Percentiles rank a stretch among this genome's conserved stretches.
Evolutionary conservation across 2,888 invertebrate species (phyloP).

Genomic region (Drosophila kuntzei): DNA sequence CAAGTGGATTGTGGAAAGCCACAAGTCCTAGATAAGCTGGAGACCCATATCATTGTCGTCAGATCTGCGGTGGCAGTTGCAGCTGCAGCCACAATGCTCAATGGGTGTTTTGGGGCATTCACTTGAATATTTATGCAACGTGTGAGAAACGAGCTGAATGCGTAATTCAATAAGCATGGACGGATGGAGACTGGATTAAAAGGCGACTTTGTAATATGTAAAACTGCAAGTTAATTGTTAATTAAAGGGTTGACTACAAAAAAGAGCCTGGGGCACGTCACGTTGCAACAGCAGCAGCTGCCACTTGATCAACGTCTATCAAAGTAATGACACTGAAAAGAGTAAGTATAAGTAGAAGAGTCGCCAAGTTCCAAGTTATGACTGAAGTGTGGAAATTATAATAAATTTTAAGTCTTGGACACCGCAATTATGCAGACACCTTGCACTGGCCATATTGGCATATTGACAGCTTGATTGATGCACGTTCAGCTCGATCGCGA

Average conservation of each 20-base stretch:
- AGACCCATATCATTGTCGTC: constrained; percentile 42
- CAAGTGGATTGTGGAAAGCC: constrained; percentile 26
- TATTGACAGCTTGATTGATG: constrained; percentile 78
- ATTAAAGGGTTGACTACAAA: constrained; percentile 67
- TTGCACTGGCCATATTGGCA: constrained; percentile 65
- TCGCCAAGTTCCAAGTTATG: constrained; percentile 29
- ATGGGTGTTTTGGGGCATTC: constrained; percentile 40
- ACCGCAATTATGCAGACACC: constrained; percentile 73
- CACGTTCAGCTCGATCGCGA: constrained; percentile 29
- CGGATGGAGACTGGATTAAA: constrained; percentile 57
- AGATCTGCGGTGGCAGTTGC: constrained; percentile 60
- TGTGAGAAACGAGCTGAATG: constrained; percentile 76
- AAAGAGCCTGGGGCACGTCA: constrained; percentile 49
- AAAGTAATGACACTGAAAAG: constrained; percentile 64
- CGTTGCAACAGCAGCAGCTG: constrained; percentile 46
- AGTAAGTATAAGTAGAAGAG: constrained; percentile 1
- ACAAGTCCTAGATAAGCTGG: constrained; percentile 36
- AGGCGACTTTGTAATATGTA: constrained; percentile 65
- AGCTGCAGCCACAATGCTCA: constrained; percentile 7
- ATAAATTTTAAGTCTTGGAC: constrained; percentile 73
- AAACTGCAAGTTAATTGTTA: constrained; percentile 80
- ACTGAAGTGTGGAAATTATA: constrained; percentile 76
- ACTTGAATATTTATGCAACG: constrained; percentile 53
- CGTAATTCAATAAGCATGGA: constrained; percentile 72
- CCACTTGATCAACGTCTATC: constrained; percentile 64